phyloP scores from a whole-genome alignment of 2,888 invertebrate species.

The Myopa testacea region DNA sequence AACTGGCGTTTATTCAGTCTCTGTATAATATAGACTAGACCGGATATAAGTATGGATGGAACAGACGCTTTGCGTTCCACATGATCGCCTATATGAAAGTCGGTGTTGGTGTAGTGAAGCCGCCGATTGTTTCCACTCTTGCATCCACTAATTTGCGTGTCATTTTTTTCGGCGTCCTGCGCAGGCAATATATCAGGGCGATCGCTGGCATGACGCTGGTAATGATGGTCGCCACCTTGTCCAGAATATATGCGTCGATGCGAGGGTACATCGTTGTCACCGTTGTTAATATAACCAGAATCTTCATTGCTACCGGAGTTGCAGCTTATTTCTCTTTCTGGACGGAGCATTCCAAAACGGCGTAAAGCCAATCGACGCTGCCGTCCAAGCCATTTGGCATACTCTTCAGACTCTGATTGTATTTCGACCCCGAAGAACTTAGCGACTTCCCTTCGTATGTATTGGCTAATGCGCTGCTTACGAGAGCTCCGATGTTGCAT shows the following conservation, averaged over 20 bases:
- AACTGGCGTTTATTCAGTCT: conserved; percentile 71
- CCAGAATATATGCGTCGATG: conserved; percentile 40
- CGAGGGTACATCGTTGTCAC: not conserved
- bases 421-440: conserved; percentile 67
- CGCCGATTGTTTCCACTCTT: conserved; percentile 34
- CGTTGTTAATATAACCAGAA: conserved; percentile 8
- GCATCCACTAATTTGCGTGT: conserved; percentile 40
- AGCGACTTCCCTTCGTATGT: conserved; percentile 63
- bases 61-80: conserved; percentile 67
- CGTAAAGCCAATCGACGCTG: conserved; percentile 66
- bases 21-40: conserved; percentile 67
- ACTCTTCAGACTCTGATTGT: conserved; percentile 63
- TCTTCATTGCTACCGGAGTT: not conserved
- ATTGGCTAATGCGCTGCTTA: conserved; percentile 64
- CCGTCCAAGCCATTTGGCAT: conserved; percentile 63
- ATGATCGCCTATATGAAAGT: conserved; percentile 63
- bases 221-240: conserved; percentile 44
- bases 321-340: conserved; percentile 24
- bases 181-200: conserved; percentile 67
- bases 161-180: conserved; percentile 56
- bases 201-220: conserved; percentile 53
- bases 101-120: conserved; percentile 44
- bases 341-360: conserved; percentile 58
- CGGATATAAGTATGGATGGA: conserved; percentile 63
- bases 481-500: conserved; percentile 53